A percentile compares a stretch with the other conserved stretches of the same genome.
These are phyloP conservation scores for Aphidius ervi DNA, from an alignment of 1,140 invertebrate species.

Conservation along the genomic window DNA sequence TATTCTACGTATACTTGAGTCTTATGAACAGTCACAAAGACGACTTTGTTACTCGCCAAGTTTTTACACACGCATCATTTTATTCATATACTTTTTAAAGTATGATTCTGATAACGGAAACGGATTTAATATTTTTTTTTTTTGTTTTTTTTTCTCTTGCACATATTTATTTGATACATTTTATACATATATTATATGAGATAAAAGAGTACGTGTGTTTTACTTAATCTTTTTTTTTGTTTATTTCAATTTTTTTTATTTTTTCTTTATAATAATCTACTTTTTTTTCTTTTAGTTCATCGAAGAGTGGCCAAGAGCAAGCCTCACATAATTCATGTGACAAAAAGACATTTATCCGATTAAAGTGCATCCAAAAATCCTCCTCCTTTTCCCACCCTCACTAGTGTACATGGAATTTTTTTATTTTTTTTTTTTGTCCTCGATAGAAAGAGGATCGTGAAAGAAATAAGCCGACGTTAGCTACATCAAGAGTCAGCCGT, in stretches of 20 bases:
- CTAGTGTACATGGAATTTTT: too few relatives aligned
- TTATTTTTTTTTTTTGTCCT: too few relatives aligned
- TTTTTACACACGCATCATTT: constrained; percentile 23
- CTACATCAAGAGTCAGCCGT: constrained; percentile 43
- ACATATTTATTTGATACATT: too few relatives aligned
- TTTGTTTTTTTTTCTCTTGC: too few relatives aligned
- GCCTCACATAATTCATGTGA: constrained; percentile 1
- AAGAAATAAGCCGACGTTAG: constrained; percentile 39
- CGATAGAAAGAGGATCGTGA: not conserved
- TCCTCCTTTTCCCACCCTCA: not conserved
- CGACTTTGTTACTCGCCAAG: constrained; percentile 37
- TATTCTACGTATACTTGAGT: too few relatives aligned
- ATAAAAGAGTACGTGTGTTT: too few relatives aligned
- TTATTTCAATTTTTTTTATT: too few relatives aligned
- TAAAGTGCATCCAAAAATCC: constrained; percentile 18
- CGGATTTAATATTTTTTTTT: not conserved
- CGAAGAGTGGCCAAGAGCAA: not conserved
- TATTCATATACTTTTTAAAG: not conserved
- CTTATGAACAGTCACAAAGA: constrained; percentile 30
- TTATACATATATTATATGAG: too few relatives aligned
- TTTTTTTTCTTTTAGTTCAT: too few relatives aligned
- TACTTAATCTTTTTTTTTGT: too few relatives aligned
- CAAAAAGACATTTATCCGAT: constrained; percentile 20
- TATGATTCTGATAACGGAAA: constrained; percentile 1
- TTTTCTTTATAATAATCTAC: too few relatives aligned